Percentiles rank a stretch among this genome's conserved stretches.
Evolutionary conservation across 2,797 vertebrate species (phyloP).

Genomic region (Bradypodion ventrale): DNA sequence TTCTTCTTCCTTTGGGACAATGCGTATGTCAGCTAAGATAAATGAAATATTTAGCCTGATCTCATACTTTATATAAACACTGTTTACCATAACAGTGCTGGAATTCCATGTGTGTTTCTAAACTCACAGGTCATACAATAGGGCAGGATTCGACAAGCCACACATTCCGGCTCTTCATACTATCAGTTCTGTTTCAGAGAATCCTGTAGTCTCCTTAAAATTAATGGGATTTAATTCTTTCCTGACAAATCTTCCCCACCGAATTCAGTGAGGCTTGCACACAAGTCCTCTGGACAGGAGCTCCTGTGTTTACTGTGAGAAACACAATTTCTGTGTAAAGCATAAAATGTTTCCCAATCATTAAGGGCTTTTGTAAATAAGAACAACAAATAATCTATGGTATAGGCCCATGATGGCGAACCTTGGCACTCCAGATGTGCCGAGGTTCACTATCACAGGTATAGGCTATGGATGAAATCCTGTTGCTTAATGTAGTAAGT

Average conservation of each 20-base stretch:
- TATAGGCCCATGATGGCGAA: no score
- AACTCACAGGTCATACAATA: neutral
- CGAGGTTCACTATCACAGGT: no score
- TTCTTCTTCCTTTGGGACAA: neutral
- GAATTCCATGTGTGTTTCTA: neutral
- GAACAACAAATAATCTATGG: neutral
- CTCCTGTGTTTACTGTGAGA: neutral
- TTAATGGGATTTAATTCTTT: neutral
- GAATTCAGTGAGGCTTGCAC: neutral
- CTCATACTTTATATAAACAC: neutral
- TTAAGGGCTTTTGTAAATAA: neutral
- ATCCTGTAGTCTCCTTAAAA: neutral
- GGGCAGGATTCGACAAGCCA: neutral
- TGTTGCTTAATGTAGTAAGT: no score
- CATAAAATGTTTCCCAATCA: neutral
- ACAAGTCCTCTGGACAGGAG: no score
- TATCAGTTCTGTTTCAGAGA: neutral
- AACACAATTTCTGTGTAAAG: neutral
- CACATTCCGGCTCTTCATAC: neutral
- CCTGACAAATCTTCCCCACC: neutral
- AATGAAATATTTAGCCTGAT: neutral
- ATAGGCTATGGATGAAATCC: neutral
- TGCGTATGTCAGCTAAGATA: neutral
- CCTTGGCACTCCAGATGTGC: no score
- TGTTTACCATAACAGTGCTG: neutral